Base-by-base conservation (phyloP, 2,888 invertebrate species). In the Ariolimax columbianus region DNA sequence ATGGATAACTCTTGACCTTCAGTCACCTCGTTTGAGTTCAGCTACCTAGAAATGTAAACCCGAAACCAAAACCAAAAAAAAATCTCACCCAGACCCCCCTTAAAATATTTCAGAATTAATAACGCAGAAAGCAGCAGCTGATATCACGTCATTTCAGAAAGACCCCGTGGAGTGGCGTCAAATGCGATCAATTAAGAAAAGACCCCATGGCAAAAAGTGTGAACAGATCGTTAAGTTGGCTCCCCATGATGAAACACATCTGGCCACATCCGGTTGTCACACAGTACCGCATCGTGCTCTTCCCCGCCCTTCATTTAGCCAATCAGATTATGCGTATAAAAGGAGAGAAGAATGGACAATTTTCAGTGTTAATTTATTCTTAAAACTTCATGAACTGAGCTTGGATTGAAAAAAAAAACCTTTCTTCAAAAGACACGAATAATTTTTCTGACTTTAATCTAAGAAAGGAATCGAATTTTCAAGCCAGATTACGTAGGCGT, bases 181-280 rank as follows among this genome's bases (percentile, higher is more conserved):
- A 78, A 78, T 78, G 66, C 63, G 30, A 78, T 43, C 78, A 78
- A 78, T 78, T 79, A 79, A 36, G 6, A 23, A 43, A 51, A 75
- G 43, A 51, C n/a, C 66, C 66, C 38, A 79, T 17, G 38, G 23
- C 23, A 63, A 68, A 79, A 79, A 63, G 68, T 66, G 79, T 66
- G 78, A 78, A 63, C 78, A 78, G 78, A 78, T 66, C 79, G 66
- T 79, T 30, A 79, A 68, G 30, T 36, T 79, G 68, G 47, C 79
- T 40, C 78, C 78, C 78, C 43, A 26, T 78, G 78, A 78, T 78
- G 78, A 78, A 78, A 78, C 78, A 38, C 78, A 78, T 78, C 78
- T 78, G 78, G 78, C 78, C 78, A 78, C 78, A 78, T 78, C 78
- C 78, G 78, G 78, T 55, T 63, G 66, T 66, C 78, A 40, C 63